Base-by-base conservation (phyloP, 2,113 vertebrate species). In the Alectura lathami region DNA sequence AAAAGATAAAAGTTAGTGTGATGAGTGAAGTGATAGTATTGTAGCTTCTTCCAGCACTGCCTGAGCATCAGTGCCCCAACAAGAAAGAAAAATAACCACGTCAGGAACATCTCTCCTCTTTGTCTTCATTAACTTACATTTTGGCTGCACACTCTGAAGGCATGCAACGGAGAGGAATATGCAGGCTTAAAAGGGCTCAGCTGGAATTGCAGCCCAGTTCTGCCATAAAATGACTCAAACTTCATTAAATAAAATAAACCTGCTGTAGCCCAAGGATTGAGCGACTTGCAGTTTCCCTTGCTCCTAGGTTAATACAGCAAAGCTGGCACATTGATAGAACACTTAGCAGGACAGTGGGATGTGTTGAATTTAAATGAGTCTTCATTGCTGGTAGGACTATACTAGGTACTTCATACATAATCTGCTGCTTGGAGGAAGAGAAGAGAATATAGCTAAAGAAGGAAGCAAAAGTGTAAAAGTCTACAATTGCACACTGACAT, bases 201-300 rank as follows among this genome's bases (percentile, higher is more conserved):
- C 88, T 96, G 95, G 93, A 96, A 91, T 24, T 34, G 79, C 83
- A 95, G 77, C 85, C 79, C 83, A 62, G 88, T 88, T 90, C 93
- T 94, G 82, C 86, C 90, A 76, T 64, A 86, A 95, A 95, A 90
- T 92, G 88, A 86, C 87, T 93, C 89, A 88, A 95, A 89, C 40
- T 56, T 93, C 83, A 95, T 96, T 95, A 96, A 96, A 94, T 91
- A 95, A 94, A 97, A 95, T 56, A 93, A 95, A 94, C 66, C 83
- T 94, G 66, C 94, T 90, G 93, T 81, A 81, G 88, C n/a, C 51
- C 80, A 90, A 82, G 85, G 73, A 95, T 51, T 91, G 93, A 94
- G 54, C 82, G 93, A 70, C 83, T 88, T 94, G 90, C 91, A 90
- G 95, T 68, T 96, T 95, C 83, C 45, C 69, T 81, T 93, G 86